A percentile compares a stretch with the other conserved stretches of the same genome.
These are phyloP conservation scores for Scaptomyza parva DNA, from an alignment of 2,888 invertebrate species.

Conservation along the genomic window DNA sequence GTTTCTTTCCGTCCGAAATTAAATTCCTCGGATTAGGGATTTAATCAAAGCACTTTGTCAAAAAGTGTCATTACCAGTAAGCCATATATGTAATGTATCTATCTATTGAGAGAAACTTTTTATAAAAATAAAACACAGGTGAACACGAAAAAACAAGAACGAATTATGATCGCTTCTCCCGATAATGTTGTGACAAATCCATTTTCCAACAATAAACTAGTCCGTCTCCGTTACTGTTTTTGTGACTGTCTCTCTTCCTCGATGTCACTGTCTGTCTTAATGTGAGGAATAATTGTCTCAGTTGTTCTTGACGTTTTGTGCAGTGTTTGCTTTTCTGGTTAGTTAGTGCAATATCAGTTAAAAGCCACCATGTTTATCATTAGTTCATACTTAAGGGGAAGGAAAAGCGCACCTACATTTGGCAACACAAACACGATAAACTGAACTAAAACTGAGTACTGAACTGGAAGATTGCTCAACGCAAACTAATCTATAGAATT, in stretches of 20 bases:
- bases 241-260: background rate
- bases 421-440: conserved; percentile 62
- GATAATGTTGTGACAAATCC: conserved; percentile 37
- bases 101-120: conserved; percentile 48
- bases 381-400: conserved; percentile 12
- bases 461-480: conserved; percentile 81
- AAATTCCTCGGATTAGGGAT: background rate
- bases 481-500: conserved; percentile 81
- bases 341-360: conserved; percentile 60
- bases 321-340: conserved; percentile 15
- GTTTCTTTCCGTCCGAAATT: no score
- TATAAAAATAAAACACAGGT: conserved; percentile 79
- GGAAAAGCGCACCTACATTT: conserved; percentile 67
- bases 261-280: background rate
- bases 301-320: background rate
- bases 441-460: conserved; percentile 65
- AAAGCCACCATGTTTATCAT: conserved; percentile 14
- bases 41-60: background rate
- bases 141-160: conserved; percentile 46
- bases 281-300: background rate
- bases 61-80: conserved; percentile 3
- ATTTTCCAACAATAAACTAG: background rate
- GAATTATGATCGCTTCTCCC: conserved; percentile 27
- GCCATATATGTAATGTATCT: conserved; percentile 69
- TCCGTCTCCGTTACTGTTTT: conserved; percentile 38